These are phyloP conservation scores for Mormyrus hasselquistii DNA, from an alignment of 2,797 vertebrate genomes.

Conservation along the genomic window DNA sequence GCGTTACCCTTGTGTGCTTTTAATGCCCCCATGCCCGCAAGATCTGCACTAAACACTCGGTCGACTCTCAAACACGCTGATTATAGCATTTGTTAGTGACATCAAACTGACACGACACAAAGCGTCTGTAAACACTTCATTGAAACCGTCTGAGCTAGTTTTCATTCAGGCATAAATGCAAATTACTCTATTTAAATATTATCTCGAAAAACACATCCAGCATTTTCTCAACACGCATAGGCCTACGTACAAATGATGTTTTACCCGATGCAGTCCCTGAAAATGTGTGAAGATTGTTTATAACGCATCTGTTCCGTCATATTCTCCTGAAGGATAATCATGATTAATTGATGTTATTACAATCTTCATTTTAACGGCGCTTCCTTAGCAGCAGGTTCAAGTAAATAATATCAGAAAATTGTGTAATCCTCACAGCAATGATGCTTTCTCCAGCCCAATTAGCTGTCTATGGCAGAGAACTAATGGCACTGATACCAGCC, in stretches of 20 bases:
- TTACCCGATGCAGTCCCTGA: background rate
- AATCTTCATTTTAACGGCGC: background rate
- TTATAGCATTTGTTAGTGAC: background rate
- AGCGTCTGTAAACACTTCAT: background rate
- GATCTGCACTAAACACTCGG: background rate
- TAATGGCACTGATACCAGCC: background rate
- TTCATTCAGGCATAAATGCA: background rate
- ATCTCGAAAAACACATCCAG: background rate
- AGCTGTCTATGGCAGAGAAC: background rate
- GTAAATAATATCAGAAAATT: background rate
- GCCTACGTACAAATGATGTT: background rate
- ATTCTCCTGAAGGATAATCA: background rate
- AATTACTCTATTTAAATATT: background rate
- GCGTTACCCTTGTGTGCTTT: background rate
- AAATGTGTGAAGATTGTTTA: background rate
- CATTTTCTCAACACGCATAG: background rate
- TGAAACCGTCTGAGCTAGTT: background rate
- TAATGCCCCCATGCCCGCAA: background rate
- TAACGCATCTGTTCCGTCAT: background rate
- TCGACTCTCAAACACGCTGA: background rate
- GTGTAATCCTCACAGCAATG: background rate
- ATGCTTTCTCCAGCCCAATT: background rate
- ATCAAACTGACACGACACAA: background rate
- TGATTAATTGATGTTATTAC: constrained; percentile 2
- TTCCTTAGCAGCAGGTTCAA: background rate